Evolutionary conservation across 2,888 invertebrate species (phyloP).

Genomic region (Harmothoe impar): DNA sequence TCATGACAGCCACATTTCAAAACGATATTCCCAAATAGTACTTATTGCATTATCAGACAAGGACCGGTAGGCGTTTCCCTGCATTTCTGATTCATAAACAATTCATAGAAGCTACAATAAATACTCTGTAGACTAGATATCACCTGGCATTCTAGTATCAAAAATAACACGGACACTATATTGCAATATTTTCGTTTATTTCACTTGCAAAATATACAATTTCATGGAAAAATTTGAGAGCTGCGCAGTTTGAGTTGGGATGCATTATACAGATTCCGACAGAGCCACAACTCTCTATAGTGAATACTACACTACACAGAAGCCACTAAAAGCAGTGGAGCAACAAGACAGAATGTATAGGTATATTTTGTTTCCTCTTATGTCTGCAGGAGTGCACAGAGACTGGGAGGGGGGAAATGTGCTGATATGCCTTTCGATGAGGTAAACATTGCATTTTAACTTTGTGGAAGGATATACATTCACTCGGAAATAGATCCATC

Average conservation of each 20-base stretch:
- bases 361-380: constrained; percentile 1
- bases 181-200: constrained; percentile 58
- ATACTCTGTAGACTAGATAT: too few relatives aligned
- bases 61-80: too few relatives aligned
- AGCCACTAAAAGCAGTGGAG: constrained; percentile 57
- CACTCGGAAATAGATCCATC: not conserved
- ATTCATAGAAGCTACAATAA: too few relatives aligned
- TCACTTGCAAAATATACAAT: constrained; percentile 60
- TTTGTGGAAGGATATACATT: not conserved
- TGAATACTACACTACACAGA: constrained; percentile 44
- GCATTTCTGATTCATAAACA: too few relatives aligned
- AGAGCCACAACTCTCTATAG: constrained; percentile 55
- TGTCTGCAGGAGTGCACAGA: constrained; percentile 30
- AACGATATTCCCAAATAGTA: too few relatives aligned
- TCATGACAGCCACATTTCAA: too few relatives aligned
- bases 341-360: constrained; percentile 49
- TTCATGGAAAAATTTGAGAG: constrained; percentile 55
- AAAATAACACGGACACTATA: not conserved
- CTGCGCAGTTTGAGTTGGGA: constrained; percentile 52
- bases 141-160: too few relatives aligned
- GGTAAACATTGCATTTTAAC: constrained; percentile 12
- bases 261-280: constrained; percentile 37
- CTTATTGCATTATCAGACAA: too few relatives aligned
- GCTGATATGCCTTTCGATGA: constrained; percentile 55
- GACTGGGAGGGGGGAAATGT: not conserved